Percentiles rank a stretch among this genome's conserved stretches.
phyloP scores from a whole-genome alignment of 2,888 invertebrate species.

The Parasteatoda lunata region DNA sequence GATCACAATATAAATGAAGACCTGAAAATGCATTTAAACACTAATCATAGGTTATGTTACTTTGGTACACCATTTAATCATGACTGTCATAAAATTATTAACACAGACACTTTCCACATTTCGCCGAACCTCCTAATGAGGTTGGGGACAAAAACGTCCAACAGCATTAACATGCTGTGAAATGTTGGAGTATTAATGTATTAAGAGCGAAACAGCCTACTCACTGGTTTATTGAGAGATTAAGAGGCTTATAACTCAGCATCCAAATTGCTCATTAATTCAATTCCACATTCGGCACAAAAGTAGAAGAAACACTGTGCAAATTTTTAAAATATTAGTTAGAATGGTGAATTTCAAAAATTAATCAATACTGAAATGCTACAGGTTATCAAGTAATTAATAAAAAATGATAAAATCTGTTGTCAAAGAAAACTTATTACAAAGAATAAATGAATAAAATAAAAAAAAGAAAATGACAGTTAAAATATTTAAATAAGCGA shows the following conservation, averaged over 20 bases:
- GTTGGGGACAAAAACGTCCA: constrained; percentile 68
- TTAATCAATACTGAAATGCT: too few species aligned
- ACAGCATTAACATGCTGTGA: constrained; percentile 67
- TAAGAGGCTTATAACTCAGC: constrained; percentile 28
- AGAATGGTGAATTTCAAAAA: neutral
- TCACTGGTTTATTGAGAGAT: constrained; percentile 49
- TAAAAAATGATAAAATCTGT: too few species aligned
- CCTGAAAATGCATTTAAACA: too few species aligned
- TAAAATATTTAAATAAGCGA: too few species aligned
- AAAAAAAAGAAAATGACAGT: too few species aligned
- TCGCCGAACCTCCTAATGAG: constrained; percentile 68
- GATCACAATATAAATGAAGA: too few species aligned
- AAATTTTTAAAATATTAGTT: constrained; percentile 59
- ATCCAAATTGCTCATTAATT: constrained; percentile 29
- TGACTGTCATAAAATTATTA: too few species aligned
- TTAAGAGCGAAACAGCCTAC: constrained; percentile 60
- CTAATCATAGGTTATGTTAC: too few species aligned
- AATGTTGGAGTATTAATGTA: constrained; percentile 64
- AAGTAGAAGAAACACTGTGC: constrained; percentile 36
- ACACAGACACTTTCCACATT: constrained; percentile 50
- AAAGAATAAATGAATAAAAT: too few species aligned
- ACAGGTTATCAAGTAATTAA: too few species aligned
- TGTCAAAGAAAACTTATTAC: too few species aligned
- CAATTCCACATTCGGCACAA: constrained; percentile 34
- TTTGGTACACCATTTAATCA: too few species aligned